These are phyloP conservation scores for Watsonalla binaria DNA, from an alignment of 2,888 invertebrate genomes.

Conservation along the genomic window DNA sequence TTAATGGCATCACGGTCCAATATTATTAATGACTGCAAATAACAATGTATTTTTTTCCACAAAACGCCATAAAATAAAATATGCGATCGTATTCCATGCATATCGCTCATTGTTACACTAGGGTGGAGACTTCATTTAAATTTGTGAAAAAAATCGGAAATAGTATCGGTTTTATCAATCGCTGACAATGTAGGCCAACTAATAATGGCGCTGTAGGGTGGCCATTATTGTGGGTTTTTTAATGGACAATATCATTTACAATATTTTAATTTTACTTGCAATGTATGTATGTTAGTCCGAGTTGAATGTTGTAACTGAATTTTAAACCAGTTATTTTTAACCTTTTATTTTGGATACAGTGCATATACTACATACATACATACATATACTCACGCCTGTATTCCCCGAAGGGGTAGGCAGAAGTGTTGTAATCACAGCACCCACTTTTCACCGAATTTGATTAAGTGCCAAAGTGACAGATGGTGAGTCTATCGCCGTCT, in stretches of 20 bases:
- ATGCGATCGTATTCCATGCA: slow-evolving; percentile 56
- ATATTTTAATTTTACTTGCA: not conserved
- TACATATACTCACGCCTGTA: too few species aligned
- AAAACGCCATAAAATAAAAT: slow-evolving; percentile 38
- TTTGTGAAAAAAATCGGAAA: slow-evolving; percentile 69
- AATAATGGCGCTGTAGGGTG: slow-evolving; percentile 52
- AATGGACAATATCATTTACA: not conserved
- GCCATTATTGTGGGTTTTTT: slow-evolving; percentile 18
- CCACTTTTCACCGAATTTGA: too few species aligned
- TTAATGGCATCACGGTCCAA: not conserved
- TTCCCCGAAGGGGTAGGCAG: too few species aligned
- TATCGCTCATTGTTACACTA: slow-evolving; percentile 52
- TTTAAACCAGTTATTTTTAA: too few species aligned
- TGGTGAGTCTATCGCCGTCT: too few species aligned
- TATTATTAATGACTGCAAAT: not conserved
- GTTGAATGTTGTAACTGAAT: too few species aligned
- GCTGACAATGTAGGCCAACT: slow-evolving; percentile 49
- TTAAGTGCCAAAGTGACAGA: too few species aligned
- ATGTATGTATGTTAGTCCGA: not conserved
- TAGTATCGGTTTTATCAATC: slow-evolving; percentile 73
- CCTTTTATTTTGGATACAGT: too few species aligned
- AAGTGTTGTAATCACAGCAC: too few species aligned
- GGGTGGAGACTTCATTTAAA: slow-evolving; percentile 68
- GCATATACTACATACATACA: too few species aligned
- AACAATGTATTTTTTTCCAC: slow-evolving; percentile 1